A percentile compares a stretch with the other conserved stretches of the same genome.
Conservation (phyloP, 2,797 vertebrate genomes). For the Forpus xanthops region DNA sequence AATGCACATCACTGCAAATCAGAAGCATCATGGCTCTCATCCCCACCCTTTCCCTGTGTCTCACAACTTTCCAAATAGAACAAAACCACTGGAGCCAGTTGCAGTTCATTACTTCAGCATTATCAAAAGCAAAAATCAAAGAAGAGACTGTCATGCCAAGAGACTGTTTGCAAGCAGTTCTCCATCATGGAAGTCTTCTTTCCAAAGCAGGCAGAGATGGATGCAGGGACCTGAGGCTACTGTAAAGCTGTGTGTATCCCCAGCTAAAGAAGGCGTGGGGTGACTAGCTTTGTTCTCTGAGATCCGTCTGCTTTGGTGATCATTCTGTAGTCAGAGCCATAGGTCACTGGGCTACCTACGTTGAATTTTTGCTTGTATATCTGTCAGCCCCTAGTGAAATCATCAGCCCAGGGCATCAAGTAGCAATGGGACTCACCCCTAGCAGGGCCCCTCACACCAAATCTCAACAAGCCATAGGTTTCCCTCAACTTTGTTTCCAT, state of each 20-base stretch:
- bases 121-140: not conserved
- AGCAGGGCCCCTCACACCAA: not conserved
- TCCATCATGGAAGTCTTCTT: rapidly evolving
- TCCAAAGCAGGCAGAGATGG: not conserved
- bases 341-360: rapidly evolving
- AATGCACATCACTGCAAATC: not conserved
- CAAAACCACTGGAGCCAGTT: not conserved
- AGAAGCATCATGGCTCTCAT: not conserved
- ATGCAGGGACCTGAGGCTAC: rapidly evolving
- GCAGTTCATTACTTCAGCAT: not conserved
- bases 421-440: not conserved
- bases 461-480: not conserved
- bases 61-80: not conserved
- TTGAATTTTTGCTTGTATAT: not conserved
- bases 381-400: not conserved
- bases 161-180: not conserved
- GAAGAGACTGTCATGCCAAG: rapidly evolving
- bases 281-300: not conserved
- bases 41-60: not conserved
- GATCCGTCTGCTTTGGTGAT: not conserved
- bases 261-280: not conserved
- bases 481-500: not conserved
- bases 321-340: rapidly evolving
- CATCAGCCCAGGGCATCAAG: not conserved
- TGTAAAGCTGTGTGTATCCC: not conserved